Conservation (phyloP, 37 sponge, comb jelly and placozoan species). For the Aplysina aerophoba region DNA sequence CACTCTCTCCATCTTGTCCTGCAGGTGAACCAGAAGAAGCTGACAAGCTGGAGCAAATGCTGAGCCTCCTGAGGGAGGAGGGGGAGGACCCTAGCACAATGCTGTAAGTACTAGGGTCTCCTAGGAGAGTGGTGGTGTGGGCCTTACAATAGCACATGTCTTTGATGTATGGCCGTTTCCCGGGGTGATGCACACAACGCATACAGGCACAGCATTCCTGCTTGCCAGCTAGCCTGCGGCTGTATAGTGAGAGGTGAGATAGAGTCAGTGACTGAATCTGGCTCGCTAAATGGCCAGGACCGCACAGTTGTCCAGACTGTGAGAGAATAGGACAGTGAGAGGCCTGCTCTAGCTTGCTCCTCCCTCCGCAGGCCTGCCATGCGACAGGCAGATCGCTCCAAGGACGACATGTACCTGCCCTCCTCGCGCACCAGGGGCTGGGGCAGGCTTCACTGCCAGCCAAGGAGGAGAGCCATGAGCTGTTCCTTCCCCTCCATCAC, state of each 20-base stretch:
- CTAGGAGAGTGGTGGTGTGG: no score
- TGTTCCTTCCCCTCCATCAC: not conserved
- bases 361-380: not conserved
- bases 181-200: no score
- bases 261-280: not conserved
- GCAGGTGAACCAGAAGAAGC: not conserved
- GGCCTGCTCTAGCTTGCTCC: not conserved
- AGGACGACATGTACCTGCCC: not conserved
- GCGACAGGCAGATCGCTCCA: not conserved
- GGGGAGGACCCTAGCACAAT: not conserved
- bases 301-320: no score
- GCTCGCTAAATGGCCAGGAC: no score
- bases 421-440: no score
- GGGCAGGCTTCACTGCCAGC: not conserved
- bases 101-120: no score
- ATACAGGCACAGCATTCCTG: no score
- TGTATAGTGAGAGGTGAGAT: no score
- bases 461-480: not conserved
- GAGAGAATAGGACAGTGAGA: not conserved
- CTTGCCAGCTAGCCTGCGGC: no score
- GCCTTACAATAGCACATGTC: no score
- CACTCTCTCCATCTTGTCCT: not conserved
- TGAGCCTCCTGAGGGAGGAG: constrained; percentile 5
- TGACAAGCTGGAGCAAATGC: constrained; percentile 15
- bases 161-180: no score